Conservation (phyloP, 2,888 invertebrate species). For the Pollenia amentaria region DNA sequence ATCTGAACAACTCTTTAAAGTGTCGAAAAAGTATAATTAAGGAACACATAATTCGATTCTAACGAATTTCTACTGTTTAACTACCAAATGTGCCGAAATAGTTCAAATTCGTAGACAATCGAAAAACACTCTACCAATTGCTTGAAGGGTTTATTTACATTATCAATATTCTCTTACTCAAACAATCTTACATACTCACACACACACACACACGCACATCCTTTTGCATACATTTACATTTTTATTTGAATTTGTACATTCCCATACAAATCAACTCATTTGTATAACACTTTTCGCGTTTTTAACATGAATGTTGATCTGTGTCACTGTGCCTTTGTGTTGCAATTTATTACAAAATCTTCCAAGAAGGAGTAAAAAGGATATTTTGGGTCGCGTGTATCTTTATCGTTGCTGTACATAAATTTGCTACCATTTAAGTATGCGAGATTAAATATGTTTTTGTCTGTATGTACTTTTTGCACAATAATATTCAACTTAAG, state of each 20-base stretch:
- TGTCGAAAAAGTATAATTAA: too few relatives aligned
- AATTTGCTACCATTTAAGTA: background rate
- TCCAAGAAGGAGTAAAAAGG: slow-evolving; percentile 10
- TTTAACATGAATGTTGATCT: slow-evolving; percentile 67
- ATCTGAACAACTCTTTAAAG: too few relatives aligned
- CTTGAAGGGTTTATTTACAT: slow-evolving; percentile 43
- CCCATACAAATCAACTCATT: slow-evolving; percentile 52
- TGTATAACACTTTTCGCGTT: slow-evolving; percentile 67
- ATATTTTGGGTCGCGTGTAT: background rate
- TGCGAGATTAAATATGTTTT: background rate
- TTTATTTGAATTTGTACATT: background rate
- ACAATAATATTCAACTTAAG: background rate
- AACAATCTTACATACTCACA: background rate
- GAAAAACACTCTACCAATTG: too few relatives aligned
- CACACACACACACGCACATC: background rate
- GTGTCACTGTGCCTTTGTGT: slow-evolving; percentile 68
- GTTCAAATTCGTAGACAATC: too few relatives aligned
- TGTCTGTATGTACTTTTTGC: background rate
- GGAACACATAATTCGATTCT: too few relatives aligned
- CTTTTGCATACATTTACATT: background rate
- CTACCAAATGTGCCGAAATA: too few relatives aligned
- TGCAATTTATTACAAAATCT: slow-evolving; percentile 58
- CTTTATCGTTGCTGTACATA: slow-evolving; percentile 11
- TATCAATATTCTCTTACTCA: slow-evolving; percentile 6
- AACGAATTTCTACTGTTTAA: too few relatives aligned